A percentile compares a stretch with the other conserved stretches of the same genome.
These are phyloP conservation scores for Drosophila maculinotata DNA, from an alignment of 2,888 invertebrate genomes.

Conservation along the genomic window DNA sequence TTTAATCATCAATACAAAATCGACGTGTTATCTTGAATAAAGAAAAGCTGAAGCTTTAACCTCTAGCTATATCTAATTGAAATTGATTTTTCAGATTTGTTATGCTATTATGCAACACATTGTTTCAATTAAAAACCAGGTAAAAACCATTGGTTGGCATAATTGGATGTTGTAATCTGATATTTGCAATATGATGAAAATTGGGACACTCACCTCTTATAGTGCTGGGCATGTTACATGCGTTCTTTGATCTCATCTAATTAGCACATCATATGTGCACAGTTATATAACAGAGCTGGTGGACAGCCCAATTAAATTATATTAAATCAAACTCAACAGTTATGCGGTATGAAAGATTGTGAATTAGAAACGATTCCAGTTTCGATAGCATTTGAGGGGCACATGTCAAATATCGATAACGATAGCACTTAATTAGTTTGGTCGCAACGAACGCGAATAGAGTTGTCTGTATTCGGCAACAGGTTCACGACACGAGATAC, in stretches of 20 bases:
- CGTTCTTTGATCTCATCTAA: constrained; percentile 61
- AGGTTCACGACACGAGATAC: constrained; percentile 8
- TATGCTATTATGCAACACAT: constrained; percentile 38
- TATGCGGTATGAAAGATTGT: background rate
- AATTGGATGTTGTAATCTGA: background rate
- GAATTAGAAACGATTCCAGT: constrained; percentile 4
- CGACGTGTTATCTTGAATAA: constrained; percentile 14
- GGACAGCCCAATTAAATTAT: background rate
- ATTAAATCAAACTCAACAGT: background rate
- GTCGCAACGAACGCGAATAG: background rate
- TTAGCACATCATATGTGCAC: constrained; percentile 22
- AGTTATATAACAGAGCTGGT: background rate
- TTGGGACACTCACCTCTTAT: constrained; percentile 81
- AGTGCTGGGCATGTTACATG: constrained; percentile 83
- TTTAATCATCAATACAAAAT: background rate
- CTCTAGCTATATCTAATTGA: constrained; percentile 30
- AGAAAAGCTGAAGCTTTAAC: constrained; percentile 35
- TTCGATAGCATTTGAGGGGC: constrained; percentile 24
- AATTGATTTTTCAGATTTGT: constrained; percentile 34
- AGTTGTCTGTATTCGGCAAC: constrained; percentile 9
- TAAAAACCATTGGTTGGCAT: constrained; percentile 3
- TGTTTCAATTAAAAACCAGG: constrained; percentile 9
- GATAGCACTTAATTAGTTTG: constrained; percentile 49
- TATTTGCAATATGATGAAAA: background rate
- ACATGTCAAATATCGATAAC: constrained; percentile 40